phyloP scores from a whole-genome alignment of 2,888 invertebrate genomes.

The Macaria liturata region DNA sequence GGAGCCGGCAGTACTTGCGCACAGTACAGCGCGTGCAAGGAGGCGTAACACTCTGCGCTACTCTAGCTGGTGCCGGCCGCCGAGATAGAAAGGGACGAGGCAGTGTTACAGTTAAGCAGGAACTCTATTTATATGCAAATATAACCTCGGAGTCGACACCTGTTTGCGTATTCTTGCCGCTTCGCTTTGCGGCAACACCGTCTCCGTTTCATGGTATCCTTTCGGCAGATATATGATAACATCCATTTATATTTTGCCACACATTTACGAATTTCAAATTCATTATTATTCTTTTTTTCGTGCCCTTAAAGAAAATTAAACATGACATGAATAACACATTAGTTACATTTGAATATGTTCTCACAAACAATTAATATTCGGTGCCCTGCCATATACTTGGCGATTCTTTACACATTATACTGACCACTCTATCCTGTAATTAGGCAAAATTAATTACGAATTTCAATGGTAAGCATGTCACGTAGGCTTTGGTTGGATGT shows the following conservation, averaged over 20 bases:
- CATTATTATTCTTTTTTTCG: too few species aligned
- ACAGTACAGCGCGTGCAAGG: conserved; percentile 67
- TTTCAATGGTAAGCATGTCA: conserved; percentile 37
- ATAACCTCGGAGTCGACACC: conserved; percentile 82
- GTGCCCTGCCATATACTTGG: too few species aligned
- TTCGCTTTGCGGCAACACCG: conserved; percentile 73
- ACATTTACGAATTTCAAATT: too few species aligned
- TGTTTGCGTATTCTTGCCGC: conserved; percentile 81
- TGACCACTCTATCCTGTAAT: too few species aligned
- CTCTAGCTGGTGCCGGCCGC: conserved; percentile 60
- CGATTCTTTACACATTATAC: too few species aligned
- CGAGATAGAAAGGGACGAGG: conserved; percentile 74
- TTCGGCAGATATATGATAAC: conserved; percentile 56
- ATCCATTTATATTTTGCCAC: conserved; percentile 43
- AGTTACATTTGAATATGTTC: too few species aligned
- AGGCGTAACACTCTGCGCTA: conserved; percentile 67
- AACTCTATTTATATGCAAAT: conserved; percentile 84
- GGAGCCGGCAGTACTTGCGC: conserved; percentile 66
- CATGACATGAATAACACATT: too few species aligned
- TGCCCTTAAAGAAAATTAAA: too few species aligned
- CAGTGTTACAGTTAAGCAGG: conserved; percentile 82
- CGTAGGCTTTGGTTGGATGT: conserved; percentile 28
- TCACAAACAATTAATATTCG: too few species aligned
- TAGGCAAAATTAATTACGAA: conserved; percentile 41
- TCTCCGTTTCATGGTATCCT: conserved; percentile 71